Evolutionary conservation across 2,113 vertebrate genomes (phyloP), one percentile per base, ranked within the genome.

Genomic region (Coptodon rendalli): DNA sequence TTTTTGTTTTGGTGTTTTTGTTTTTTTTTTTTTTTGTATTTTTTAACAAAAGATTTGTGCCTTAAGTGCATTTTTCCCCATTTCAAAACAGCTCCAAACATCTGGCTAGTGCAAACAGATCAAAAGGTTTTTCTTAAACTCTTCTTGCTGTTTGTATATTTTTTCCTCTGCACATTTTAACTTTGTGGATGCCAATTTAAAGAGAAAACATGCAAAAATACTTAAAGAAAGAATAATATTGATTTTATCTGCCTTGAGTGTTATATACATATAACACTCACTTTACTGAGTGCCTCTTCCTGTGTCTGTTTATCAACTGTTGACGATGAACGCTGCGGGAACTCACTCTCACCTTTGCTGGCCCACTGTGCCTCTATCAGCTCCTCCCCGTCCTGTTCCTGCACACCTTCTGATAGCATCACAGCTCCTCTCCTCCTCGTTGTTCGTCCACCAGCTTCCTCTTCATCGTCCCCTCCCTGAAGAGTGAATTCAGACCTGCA

Each of bases 401-500:
- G 85, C 27, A 7, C 85, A 3, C 71, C 34, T 29, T 73, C 61
- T 5, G 61, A 54, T 3, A 81, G 34, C 78, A 73, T 84, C 2
- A 22, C 40, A 3, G 38, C 66, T 43, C 50, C 71, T 56, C 38
- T 83, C 54, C 81, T 90, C 84, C 56, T 88, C 3, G 1, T 9
- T 9, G 2, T 19, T 31, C 61, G 50, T 9, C 81, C 81, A 6
- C 48, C 63, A 1, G 9, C 79, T 29, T 89, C 89, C 31, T 84
- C 83, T 7, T 76, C 54, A 1, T 17, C 2, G 5, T 56, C 38
- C 34, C 45, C 85, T 17, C 59, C 57, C 16, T 22, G 84, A 17
- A 82, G 90, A 3, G 19, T 80, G 92, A 98, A 98, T 92, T 97
- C 97, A 1, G 92, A 93, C 54, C 95, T 94, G 93, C 98, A 98